Base-by-base conservation (phyloP, 2,797 vertebrate species). In the Acanthurus tractus region DNA sequence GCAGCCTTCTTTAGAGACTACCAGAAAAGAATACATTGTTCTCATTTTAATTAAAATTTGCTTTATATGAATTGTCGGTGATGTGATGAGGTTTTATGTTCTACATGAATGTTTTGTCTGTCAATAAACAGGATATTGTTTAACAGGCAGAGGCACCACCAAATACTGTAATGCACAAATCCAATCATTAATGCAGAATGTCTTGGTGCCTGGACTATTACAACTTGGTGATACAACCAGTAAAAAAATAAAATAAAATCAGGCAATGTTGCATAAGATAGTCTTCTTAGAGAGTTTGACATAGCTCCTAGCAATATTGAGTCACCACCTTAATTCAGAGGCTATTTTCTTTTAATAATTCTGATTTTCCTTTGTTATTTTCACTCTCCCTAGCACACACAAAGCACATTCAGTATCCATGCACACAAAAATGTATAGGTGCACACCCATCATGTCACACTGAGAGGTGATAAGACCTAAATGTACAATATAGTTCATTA, bases 11-110 rank as follows among this genome's bases (percentile, higher is more conserved):
- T 71, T 40, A 77, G 45, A 69, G 59, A 69, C 25, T 49, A 36
- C 45, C 10, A 66, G 73, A 74, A 80, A 80, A 79, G 42, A 73
- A 58, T 56, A 80, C 74, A 61, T 52, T 86, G 66, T 87, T 25
- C 70, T 78, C 11, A 42, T 69, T 70, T 54, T 57, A 36, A 64
- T 62, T 56, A 36, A 67, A 77, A 81, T 79, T 58, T 72, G 40
- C 70, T 84, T 45, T 49, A 44, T 50, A 34, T 74, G 38, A 81
- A 78, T 69, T 67, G 53, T 80, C 71, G 64, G 57, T 13, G 45
- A 62, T 63, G 29, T 34, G 29, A 53, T 74, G 48, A 79, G 29
- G 34, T 76, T 82, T 57, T 36, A 45, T 68, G 17, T 70, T 56
- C 46, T 66, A 17, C 40, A 44, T 13, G 44, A 68, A 22, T 46